Percentiles rank a stretch among this genome's conserved stretches.
These are phyloP conservation scores for Stichopus chloronotus DNA, from an alignment of 35 echinoderm and acorn worm genomes.

Conservation along the genomic window DNA sequence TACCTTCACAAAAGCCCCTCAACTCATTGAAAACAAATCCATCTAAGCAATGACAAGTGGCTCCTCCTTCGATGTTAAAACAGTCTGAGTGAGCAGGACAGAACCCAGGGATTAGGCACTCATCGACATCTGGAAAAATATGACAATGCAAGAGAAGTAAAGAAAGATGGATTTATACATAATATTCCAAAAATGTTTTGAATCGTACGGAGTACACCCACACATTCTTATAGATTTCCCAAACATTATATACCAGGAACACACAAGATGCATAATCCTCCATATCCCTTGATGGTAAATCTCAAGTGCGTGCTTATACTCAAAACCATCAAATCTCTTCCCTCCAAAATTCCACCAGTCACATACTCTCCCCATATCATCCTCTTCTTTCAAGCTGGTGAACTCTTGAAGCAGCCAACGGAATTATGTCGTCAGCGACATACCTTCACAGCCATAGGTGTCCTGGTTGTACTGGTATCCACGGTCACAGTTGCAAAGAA, in stretches of 20 bases:
- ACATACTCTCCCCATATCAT: not conserved
- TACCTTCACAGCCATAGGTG: conserved; percentile 46
- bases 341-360: no score
- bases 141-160: not conserved
- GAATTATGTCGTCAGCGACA: not conserved
- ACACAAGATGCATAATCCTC: no score
- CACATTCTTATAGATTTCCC: no score
- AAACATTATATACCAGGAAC: no score
- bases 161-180: not conserved
- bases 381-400: not conserved
- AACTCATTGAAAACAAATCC: conserved; percentile 21
- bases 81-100: not conserved
- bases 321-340: no score
- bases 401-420: no score
- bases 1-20: conserved; percentile 35
- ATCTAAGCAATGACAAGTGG: not conserved
- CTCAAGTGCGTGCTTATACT: no score
- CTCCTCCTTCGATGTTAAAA: not conserved
- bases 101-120: not conserved
- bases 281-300: no score
- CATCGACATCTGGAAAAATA: conserved; percentile 10
- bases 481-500: conserved; percentile 46
- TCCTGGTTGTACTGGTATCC: conserved; percentile 47
- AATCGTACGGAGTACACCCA: no score
- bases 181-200: no score